A percentile compares a stretch with the other conserved stretches of the same genome.
phyloP scores from a whole-genome alignment of 35 echinoderm and acorn worm species.

The Antedon bifida region DNA sequence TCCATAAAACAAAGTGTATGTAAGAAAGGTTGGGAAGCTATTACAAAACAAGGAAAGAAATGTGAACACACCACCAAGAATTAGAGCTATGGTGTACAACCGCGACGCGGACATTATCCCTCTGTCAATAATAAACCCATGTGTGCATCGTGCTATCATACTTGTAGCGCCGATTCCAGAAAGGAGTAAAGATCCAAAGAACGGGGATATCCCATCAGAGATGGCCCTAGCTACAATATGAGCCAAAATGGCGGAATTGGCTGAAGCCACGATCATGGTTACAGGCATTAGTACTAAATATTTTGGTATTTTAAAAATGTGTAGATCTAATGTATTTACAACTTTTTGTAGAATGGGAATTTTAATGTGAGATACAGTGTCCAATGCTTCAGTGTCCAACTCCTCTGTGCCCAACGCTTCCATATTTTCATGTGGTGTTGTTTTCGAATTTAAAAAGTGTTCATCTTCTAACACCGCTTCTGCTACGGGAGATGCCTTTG shows the following conservation, averaged over 20 bases:
- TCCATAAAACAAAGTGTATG: neutral
- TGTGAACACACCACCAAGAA: neutral
- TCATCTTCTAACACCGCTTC: too few species aligned
- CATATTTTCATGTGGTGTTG: too few species aligned
- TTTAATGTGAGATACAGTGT: neutral
- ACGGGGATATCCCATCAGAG: neutral
- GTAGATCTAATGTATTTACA: neutral
- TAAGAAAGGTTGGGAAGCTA: neutral
- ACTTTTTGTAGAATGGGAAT: neutral
- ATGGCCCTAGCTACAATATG: neutral
- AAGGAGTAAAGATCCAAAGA: neutral
- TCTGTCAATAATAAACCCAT: neutral
- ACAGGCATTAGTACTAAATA: neutral
- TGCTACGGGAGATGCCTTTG: too few species aligned
- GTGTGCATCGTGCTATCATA: neutral
- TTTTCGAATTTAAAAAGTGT: too few species aligned
- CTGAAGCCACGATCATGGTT: neutral
- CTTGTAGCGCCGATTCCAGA: neutral
- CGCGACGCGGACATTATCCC: neutral
- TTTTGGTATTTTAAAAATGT: neutral
- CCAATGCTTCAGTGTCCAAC: neutral
- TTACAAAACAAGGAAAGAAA: neutral
- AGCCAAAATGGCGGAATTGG: neutral
- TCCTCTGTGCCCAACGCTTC: neutral
- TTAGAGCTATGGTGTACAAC: neutral